These are phyloP conservation scores for Anoplolepis gracilipes DNA, from an alignment of 1,140 invertebrate species.

Conservation along the genomic window DNA sequence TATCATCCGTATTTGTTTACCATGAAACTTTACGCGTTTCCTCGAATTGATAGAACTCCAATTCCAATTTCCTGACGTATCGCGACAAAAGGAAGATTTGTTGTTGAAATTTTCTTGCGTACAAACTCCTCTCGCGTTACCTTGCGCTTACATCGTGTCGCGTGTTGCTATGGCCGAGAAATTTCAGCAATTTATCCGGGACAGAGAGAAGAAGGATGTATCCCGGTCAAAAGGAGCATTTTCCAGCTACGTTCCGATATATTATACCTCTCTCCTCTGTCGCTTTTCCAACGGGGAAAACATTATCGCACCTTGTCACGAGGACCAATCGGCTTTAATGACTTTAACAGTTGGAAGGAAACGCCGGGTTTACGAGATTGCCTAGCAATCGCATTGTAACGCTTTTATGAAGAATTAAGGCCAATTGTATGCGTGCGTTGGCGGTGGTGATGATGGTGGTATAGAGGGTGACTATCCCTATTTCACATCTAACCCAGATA, in stretches of 20 bases:
- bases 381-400: slow-evolving; percentile 19
- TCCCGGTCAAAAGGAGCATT: background rate
- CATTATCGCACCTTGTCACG: slow-evolving; percentile 8
- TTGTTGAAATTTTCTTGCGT: slow-evolving; percentile 20
- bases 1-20: background rate
- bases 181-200: slow-evolving; percentile 50
- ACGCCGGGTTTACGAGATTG: slow-evolving; percentile 15
- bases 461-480: background rate
- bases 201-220: slow-evolving; percentile 15
- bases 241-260: slow-evolving; percentile 15
- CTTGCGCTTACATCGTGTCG: background rate
- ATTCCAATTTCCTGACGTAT: background rate
- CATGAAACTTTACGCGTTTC: background rate
- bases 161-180: slow-evolving; percentile 2
- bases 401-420: slow-evolving; percentile 44
- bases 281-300: background rate
- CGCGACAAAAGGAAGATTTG: background rate
- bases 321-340: slow-evolving; percentile 43
- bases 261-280: background rate
- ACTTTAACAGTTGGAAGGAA: background rate
- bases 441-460: background rate
- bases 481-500: slow-evolving; percentile 45
- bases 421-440: background rate
- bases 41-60: background rate
- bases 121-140: background rate